Percentiles rank a stretch among this genome's conserved stretches.
phyloP scores from a whole-genome alignment of 1,140 invertebrate species.

The Sinella curviseta region DNA sequence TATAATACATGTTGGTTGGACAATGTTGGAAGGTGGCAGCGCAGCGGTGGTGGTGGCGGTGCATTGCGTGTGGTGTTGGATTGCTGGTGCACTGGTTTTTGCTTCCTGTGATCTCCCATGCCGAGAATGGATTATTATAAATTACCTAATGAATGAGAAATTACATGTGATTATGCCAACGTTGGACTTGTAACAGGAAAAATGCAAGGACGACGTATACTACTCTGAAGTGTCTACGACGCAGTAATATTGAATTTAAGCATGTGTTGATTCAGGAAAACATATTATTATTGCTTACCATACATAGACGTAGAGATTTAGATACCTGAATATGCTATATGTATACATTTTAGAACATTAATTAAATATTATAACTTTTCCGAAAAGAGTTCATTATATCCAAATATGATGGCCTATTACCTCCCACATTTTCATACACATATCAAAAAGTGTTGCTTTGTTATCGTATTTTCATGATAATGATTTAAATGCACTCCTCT shows the following conservation, averaged over 20 bases:
- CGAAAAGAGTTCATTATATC: not conserved
- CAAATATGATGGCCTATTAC: not conserved
- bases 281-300: not conserved
- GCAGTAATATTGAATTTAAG: not conserved
- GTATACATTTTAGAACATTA: too few species aligned
- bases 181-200: not conserved
- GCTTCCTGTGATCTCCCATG: slow-evolving; percentile 17
- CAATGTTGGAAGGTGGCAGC: too few species aligned
- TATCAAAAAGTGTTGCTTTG: not conserved
- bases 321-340: too few species aligned
- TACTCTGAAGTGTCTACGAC: not conserved
- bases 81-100: slow-evolving; percentile 1
- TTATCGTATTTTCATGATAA: not conserved
- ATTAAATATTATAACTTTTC: not conserved
- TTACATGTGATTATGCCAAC: slow-evolving; percentile 18
- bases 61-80: slow-evolving; percentile 1
- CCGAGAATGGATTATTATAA: slow-evolving; percentile 1
- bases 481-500: not conserved
- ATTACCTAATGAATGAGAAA: slow-evolving; percentile 25
- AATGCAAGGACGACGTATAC: not conserved
- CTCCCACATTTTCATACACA: not conserved
- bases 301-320: not conserved
- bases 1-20: too few species aligned
- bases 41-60: not conserved
- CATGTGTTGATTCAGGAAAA: not conserved